Base-by-base conservation (phyloP, 2,113 vertebrate species). In the Melospiza georgiana region DNA sequence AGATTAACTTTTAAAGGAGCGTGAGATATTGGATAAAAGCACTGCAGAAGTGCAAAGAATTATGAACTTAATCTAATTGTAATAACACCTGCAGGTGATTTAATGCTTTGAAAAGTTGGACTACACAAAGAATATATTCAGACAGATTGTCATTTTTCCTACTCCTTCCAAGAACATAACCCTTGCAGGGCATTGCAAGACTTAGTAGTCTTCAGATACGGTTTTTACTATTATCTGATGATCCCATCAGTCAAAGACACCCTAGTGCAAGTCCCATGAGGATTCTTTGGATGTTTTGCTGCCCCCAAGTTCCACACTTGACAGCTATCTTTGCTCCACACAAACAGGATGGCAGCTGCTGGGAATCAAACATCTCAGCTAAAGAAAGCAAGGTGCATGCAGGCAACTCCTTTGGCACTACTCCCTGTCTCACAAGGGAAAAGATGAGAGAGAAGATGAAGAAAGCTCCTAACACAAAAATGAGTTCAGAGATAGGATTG, bases 301-400 rank as follows among this genome's bases (percentile, higher is more conserved):
- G 18, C 22, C 73, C 62, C 73, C 21, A 31, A 35, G 41, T 66
- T 63, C 31, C 49, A 68, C 2, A 1, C 12, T 52, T 90, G 44
- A 37, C 24, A 72, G 57, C 21, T 59, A 24, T 35, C 67, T 79
- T 41, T 46, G 59, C 30, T 55, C 28, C 82, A 35, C 4, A 23
- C 58, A 57, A 67, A 68, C 5, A 57, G 35, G 52, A 61, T 10
- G 9, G 54, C 72, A 89, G n/a, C 59, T 66, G 25, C 63, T 62
- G 27, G 43, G 30, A 75, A 51, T 5, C 4, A 2, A 67, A 59
- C 37, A 51, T 15, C 68, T 43, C 6, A 0, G 51, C 51, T 63
- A 27, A n/a, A 31, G 0, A 0, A 65, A 62, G 59, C 20, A 81
- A 51, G 33, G 21, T 30, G 59, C 2, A 0, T 5, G 20, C 15